Percentiles rank a stretch among this genome's conserved stretches.
These are phyloP conservation scores for Ips typographus DNA, from an alignment of 1,140 invertebrate genomes.

Conservation along the genomic window DNA sequence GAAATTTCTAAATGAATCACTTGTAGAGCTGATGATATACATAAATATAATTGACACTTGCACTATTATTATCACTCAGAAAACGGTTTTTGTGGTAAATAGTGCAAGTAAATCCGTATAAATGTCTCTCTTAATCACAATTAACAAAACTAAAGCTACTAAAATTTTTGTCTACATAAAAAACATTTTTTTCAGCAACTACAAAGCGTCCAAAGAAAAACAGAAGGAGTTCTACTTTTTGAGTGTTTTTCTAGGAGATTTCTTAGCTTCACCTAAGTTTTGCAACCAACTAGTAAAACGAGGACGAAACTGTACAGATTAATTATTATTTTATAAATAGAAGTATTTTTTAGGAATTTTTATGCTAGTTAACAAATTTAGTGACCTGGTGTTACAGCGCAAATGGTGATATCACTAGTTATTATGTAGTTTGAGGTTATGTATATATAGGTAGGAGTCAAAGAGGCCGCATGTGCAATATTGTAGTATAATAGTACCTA, in stretches of 20 bases:
- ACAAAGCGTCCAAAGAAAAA: conserved; percentile 69
- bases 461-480: conserved; percentile 10
- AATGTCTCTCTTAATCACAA: too few species aligned
- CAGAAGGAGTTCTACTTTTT: conserved; percentile 79
- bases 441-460: background rate
- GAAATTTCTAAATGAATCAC: background rate
- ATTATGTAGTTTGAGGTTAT: background rate
- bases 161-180: background rate
- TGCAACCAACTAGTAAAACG: conserved; percentile 76
- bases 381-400: too few species aligned
- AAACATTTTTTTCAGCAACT: conserved; percentile 63
- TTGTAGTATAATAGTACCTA: background rate
- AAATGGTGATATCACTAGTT: too few species aligned
- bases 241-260: conserved; percentile 80
- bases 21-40: too few species aligned
- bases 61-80: too few species aligned
- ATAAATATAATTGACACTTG: too few species aligned
- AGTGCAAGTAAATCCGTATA: too few species aligned
- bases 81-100: too few species aligned
- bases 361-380: background rate
- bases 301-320: conserved; percentile 56
- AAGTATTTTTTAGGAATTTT: background rate
- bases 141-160: too few species aligned
- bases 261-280: conserved; percentile 72
- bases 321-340: background rate